Evolutionary conservation across 2,797 vertebrate species (phyloP).

Genomic region (Falco berigora): DNA sequence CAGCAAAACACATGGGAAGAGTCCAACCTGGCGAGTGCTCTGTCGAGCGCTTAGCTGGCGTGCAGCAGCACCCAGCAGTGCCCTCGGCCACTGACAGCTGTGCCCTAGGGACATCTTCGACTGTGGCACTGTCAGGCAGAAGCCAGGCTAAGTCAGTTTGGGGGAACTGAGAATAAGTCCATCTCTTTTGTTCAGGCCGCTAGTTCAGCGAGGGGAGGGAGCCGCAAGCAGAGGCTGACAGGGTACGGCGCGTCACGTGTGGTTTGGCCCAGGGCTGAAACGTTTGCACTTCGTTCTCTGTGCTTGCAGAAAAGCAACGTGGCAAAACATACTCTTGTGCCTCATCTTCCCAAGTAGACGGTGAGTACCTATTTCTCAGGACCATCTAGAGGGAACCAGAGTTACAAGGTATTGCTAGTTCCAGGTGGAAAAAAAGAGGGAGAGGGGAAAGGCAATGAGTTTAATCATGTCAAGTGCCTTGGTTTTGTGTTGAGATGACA

Average conservation of each 20-base stretch:
- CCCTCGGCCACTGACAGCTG: neutral
- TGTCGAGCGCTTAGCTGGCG: neutral
- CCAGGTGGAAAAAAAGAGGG: neutral
- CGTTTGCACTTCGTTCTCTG: neutral
- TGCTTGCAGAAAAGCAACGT: neutral
- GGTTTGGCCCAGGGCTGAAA: neutral
- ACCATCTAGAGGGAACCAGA: neutral
- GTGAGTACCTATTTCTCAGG: neutral
- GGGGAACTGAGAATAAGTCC: neutral
- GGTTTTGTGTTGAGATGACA: neutral
- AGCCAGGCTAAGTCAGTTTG: neutral
- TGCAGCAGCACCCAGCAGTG: neutral
- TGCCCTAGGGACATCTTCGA: neutral
- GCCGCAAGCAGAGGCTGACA: neutral
- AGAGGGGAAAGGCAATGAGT: neutral
- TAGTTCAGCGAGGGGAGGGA: neutral
- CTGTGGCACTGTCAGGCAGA: neutral
- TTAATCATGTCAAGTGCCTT: neutral
- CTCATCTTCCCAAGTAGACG: neutral
- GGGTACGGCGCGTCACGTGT: neutral
- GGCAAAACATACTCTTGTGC: neutral
- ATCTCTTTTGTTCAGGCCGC: neutral
- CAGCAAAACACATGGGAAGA: neutral
- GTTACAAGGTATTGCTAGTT: neutral
- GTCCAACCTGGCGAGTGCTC: neutral